Conservation (phyloP, 2,888 invertebrate genomes). For the Caenorhabditis doughertyi region DNA sequence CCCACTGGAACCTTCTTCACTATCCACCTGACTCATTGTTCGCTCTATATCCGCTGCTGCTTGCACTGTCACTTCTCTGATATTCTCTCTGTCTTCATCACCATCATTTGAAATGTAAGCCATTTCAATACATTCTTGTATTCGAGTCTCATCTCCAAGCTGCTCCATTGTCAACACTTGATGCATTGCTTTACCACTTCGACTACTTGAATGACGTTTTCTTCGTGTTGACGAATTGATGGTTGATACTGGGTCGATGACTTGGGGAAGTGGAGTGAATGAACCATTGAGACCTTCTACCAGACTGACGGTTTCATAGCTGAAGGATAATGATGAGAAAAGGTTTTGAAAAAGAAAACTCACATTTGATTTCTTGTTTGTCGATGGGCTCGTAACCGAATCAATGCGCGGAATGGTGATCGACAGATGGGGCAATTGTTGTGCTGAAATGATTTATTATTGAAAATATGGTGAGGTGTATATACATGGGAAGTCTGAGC, state of each 20-base stretch:
- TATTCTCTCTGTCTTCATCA: conserved; percentile 20
- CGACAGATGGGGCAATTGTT: conserved; percentile 99
- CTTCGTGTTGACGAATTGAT: conserved; percentile 48
- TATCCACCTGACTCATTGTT: conserved; percentile 1
- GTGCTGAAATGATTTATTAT: conserved; percentile 85
- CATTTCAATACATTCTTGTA: conserved; percentile 63
- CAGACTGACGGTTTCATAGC: conserved; percentile 78
- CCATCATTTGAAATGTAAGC: conserved; percentile 42
- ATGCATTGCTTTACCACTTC: conserved; percentile 38
- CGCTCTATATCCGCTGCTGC: background rate
- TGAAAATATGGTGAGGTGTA: too few relatives aligned
- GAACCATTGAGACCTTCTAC: conserved; percentile 74
- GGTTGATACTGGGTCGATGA: conserved; percentile 27
- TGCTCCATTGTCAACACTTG: conserved; percentile 63
- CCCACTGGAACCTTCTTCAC: conserved; percentile 45
- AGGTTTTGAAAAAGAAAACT: conserved; percentile 6
- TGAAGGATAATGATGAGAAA: conserved; percentile 51
- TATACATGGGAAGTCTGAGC: too few relatives aligned
- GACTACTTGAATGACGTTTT: conserved; percentile 47
- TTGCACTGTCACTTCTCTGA: conserved; percentile 11
- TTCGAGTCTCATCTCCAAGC: conserved; percentile 23
- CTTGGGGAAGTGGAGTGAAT: conserved; percentile 12
- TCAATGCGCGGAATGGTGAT: conserved; percentile 96
- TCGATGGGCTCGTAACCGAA: conserved; percentile 91
- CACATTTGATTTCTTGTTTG: conserved; percentile 66